These are phyloP conservation scores for Agrochola lychnidis DNA, from an alignment of 2,888 invertebrate species.

Conservation along the genomic window DNA sequence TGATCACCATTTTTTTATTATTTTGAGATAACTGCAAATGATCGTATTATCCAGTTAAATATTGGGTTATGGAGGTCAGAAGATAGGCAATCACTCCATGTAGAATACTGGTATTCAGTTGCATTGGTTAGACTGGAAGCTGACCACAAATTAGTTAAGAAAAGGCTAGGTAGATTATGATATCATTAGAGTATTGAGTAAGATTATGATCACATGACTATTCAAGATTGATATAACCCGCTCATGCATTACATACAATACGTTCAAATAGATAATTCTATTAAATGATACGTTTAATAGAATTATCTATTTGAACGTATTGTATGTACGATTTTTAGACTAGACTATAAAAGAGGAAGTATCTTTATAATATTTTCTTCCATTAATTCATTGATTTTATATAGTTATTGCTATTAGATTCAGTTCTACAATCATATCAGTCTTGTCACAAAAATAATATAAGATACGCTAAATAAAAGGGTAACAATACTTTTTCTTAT, in stretches of 20 bases:
- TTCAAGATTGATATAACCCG: not conserved
- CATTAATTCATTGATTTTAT: not conserved
- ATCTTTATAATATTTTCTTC: not conserved
- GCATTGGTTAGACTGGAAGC: too few relatives aligned
- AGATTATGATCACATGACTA: constrained; percentile 26
- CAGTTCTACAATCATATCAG: not conserved
- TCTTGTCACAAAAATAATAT: not conserved
- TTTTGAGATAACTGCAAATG: not conserved
- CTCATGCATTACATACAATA: not conserved
- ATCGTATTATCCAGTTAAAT: not conserved
- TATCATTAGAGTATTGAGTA: not conserved
- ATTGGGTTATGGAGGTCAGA: too few relatives aligned
- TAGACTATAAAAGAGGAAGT: not conserved
- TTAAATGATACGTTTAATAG: not conserved
- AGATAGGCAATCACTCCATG: too few relatives aligned
- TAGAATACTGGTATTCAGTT: too few relatives aligned
- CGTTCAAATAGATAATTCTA: too few relatives aligned
- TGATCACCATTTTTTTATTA: not conserved
- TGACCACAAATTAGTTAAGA: too few relatives aligned
- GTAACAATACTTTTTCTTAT: not conserved
- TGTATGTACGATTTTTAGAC: not conserved
- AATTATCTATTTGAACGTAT: not conserved
- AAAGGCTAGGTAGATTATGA: not conserved
- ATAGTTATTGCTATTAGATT: not conserved
- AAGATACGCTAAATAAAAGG: not conserved